Conservation (phyloP, 2,888 invertebrate species). For the Megalurothrips usitatus region DNA sequence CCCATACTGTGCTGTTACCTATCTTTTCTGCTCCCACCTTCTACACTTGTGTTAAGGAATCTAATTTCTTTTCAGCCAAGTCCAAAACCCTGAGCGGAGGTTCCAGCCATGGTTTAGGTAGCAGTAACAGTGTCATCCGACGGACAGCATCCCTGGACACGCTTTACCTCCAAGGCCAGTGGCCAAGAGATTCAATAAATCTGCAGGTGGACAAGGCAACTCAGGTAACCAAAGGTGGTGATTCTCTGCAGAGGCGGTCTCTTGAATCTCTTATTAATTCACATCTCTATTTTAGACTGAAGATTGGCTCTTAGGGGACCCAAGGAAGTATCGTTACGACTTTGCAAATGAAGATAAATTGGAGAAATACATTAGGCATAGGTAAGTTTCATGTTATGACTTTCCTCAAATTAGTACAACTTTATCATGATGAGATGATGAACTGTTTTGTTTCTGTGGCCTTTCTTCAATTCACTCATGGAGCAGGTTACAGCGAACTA, state of each 20-base stretch:
- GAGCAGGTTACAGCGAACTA: slow-evolving; percentile 54
- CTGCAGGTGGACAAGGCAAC: slow-evolving; percentile 73
- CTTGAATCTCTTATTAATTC: too few relatives aligned
- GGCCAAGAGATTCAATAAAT: slow-evolving; percentile 67
- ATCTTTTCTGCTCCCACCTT: too few relatives aligned
- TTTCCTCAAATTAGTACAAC: background rate
- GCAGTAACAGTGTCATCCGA: slow-evolving; percentile 52
- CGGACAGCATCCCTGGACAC: slow-evolving; percentile 76
- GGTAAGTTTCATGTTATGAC: slow-evolving; percentile 34
- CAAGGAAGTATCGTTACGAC: slow-evolving; percentile 51
- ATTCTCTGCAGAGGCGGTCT: too few relatives aligned
- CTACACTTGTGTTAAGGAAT: background rate
- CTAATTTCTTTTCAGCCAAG: slow-evolving; percentile 47
- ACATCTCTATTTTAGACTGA: slow-evolving; percentile 56
- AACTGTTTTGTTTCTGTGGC: too few relatives aligned
- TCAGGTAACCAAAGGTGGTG: slow-evolving; percentile 53
- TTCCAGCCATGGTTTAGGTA: slow-evolving; percentile 49
- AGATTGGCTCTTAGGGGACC: slow-evolving; percentile 54
- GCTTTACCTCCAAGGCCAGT: slow-evolving; percentile 71
- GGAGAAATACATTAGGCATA: slow-evolving; percentile 54
- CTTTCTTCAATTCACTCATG: too few relatives aligned
- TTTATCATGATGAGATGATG: background rate
- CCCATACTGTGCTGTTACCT: background rate
- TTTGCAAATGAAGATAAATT: slow-evolving; percentile 55
- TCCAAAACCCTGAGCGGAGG: slow-evolving; percentile 51